A percentile compares a stretch with the other conserved stretches of the same genome.
Evolutionary conservation across 1,140 invertebrate genomes (phyloP).

Genomic region (Orius laevigatus): DNA sequence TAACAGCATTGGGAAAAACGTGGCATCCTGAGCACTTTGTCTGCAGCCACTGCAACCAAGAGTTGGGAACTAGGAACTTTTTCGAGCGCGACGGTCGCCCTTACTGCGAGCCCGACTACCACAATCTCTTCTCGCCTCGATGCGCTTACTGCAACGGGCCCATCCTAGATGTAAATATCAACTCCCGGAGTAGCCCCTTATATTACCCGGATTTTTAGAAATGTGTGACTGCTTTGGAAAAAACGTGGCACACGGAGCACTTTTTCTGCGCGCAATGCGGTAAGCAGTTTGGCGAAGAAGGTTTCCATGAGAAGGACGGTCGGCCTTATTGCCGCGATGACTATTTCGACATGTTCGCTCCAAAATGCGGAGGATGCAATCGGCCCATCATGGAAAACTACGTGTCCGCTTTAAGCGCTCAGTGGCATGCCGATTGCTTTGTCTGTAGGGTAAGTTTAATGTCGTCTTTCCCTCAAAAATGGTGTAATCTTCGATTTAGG

Average conservation of each 20-base stretch:
- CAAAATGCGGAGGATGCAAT: conserved; percentile 94
- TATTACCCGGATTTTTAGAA: conserved; percentile 46
- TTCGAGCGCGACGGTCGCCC: conserved; percentile 92
- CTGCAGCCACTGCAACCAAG: conserved; percentile 90
- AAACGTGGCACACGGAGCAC: conserved; percentile 98
- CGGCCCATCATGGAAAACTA: conserved; percentile 98
- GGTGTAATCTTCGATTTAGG: conserved; percentile 36
- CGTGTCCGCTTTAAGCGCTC: conserved; percentile 90
- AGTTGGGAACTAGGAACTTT: conserved; percentile 94
- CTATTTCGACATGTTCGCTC: conserved; percentile 97
- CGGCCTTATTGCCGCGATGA: conserved; percentile 89
- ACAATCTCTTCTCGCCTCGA: conserved; percentile 92
- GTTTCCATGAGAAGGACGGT: conserved; percentile 85
- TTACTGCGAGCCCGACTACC: conserved; percentile 97
- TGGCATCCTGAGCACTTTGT: conserved; percentile 99
- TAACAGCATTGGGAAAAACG: conserved; percentile 93
- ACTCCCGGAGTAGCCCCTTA: background rate
- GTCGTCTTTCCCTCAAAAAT: background rate
- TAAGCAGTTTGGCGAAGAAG: conserved; percentile 91
- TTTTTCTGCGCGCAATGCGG: conserved; percentile 98
- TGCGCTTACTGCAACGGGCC: conserved; percentile 98
- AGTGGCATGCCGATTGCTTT: conserved; percentile 99
- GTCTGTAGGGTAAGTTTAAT: conserved; percentile 87
- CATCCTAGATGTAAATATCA: conserved; percentile 76
- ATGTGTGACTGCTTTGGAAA: conserved; percentile 96